A percentile compares a stretch with the other conserved stretches of the same genome.
phyloP scores from a whole-genome alignment of 2,113 vertebrate species.

The Sebastes fasciatus region DNA sequence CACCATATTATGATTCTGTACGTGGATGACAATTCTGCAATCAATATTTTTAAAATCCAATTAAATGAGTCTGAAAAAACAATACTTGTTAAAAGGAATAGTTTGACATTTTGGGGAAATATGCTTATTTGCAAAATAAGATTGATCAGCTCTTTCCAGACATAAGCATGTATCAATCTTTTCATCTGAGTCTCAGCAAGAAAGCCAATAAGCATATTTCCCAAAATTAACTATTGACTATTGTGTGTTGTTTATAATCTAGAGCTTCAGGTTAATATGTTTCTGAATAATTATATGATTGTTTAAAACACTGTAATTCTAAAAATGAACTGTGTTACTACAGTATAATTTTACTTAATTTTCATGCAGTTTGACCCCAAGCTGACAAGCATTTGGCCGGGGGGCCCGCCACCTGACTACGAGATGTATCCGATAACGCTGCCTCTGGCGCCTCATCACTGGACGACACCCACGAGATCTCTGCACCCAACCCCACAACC shows the following conservation, averaged over 20 bases:
- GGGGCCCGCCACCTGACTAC: conserved; percentile 36
- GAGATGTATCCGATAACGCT: conserved; percentile 57
- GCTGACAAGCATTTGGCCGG: conserved; percentile 14
- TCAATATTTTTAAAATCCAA: neutral
- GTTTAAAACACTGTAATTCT: neutral
- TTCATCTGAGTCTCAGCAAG: neutral
- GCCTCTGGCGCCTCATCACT: conserved; percentile 43
- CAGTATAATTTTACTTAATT: neutral
- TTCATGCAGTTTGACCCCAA: conserved; percentile 72
- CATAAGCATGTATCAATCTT: neutral
- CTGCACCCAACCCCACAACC: neutral
- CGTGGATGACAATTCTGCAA: neutral
- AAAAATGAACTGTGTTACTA: neutral
- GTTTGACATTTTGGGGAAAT: neutral
- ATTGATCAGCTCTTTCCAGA: neutral
- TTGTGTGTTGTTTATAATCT: neutral
- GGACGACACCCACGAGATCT: conserved; percentile 15
- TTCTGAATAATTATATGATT: neutral
- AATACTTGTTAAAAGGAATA: neutral
- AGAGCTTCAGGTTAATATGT: neutral
- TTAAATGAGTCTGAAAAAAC: neutral
- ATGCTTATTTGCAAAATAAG: neutral
- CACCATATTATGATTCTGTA: neutral
- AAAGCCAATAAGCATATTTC: neutral
- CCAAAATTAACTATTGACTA: neutral